These are phyloP conservation scores for Drosophila nr. perissopoda DNA, from an alignment of 2,888 invertebrate species.

Conservation along the genomic window DNA sequence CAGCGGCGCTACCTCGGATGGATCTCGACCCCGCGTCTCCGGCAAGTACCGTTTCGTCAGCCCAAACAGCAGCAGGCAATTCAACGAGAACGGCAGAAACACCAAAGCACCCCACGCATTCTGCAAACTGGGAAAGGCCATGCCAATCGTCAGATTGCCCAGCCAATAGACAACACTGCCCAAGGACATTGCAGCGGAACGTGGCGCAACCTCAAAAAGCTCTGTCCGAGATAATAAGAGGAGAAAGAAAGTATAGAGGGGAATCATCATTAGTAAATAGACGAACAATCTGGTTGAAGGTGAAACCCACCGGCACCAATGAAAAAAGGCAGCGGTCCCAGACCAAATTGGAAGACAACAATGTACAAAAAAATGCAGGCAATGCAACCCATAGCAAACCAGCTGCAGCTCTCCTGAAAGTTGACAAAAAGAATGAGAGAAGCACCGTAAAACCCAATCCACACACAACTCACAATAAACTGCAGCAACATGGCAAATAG, in stretches of 20 bases:
- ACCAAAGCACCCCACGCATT: conserved; percentile 88
- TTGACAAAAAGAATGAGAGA: neutral
- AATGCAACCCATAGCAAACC: conserved; percentile 91
- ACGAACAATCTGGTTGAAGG: neutral
- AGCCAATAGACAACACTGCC: conserved; percentile 95
- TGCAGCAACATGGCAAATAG: conserved; percentile 88
- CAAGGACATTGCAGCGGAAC: conserved; percentile 93
- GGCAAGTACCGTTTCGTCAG: conserved; percentile 89
- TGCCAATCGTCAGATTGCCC: conserved; percentile 93
- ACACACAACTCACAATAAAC: conserved; percentile 87
- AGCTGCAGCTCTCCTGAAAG: conserved; percentile 86
- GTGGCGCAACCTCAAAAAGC: conserved; percentile 92
- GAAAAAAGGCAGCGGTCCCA: conserved; percentile 94
- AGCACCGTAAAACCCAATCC: neutral
- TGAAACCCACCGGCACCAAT: conserved; percentile 89
- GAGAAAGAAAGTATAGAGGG: conserved; percentile 40
- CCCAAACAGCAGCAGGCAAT: conserved; percentile 76
- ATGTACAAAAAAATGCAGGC: conserved; percentile 90
- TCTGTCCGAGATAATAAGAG: conserved; percentile 85
- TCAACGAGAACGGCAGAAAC: conserved; percentile 89
- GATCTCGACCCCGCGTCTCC: conserved; percentile 90
- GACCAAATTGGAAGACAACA: conserved; percentile 91
- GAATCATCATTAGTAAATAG: neutral
- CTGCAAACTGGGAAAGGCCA: conserved; percentile 89
- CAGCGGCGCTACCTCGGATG: conserved; percentile 87